Evolutionary conservation across 2,113 vertebrate species (phyloP).

Genomic region (Mesembrinibis cayennensis): DNA sequence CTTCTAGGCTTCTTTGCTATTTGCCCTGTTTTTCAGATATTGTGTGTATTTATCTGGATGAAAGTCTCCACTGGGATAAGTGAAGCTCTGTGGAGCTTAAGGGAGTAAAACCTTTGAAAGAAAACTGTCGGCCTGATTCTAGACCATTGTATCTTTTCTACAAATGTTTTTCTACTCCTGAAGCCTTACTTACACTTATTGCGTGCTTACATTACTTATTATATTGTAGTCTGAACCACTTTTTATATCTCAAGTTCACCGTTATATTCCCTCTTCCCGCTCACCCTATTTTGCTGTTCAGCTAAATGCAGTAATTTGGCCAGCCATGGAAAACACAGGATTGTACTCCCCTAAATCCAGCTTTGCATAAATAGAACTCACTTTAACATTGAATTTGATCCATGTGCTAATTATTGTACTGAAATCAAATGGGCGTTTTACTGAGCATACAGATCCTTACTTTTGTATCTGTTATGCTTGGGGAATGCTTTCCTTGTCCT

Average conservation of each 20-base stretch:
- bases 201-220: neutral
- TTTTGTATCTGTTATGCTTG: neutral
- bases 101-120: neutral
- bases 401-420: neutral
- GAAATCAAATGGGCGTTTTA: neutral
- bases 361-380: neutral
- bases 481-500: neutral
- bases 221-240: neutral
- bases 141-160: neutral
- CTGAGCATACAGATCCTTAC: neutral
- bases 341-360: neutral
- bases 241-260: neutral
- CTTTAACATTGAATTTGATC: neutral
- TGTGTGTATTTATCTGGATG: neutral
- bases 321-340: neutral
- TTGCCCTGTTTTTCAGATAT: neutral
- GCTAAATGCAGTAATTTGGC: neutral
- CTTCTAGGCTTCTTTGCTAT: neutral
- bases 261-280: neutral
- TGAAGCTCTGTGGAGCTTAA: neutral
- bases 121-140: neutral
- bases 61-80: neutral
- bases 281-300: neutral
- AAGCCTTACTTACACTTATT: neutral
- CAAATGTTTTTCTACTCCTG: neutral